Conservation (phyloP, 2,113 vertebrate species). For the Thunnus thynnus region DNA sequence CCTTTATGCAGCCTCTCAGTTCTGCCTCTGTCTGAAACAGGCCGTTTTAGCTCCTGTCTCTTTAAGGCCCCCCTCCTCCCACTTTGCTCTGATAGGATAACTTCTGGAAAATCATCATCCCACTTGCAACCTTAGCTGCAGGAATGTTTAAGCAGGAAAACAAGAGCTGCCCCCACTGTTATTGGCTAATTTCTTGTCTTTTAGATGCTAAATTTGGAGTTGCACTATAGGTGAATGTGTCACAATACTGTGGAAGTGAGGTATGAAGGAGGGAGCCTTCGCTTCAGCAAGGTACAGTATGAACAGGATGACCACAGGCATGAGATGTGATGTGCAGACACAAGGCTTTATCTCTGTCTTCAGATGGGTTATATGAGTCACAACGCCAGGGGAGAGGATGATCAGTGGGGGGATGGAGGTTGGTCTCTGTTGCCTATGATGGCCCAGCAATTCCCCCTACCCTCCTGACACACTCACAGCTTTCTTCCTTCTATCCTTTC, state of each 20-base stretch:
- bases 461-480: slow-evolving; percentile 8
- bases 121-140: slow-evolving; percentile 5
- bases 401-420: neutral
- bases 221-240: slow-evolving; percentile 38
- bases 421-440: slow-evolving; percentile 1
- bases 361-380: slow-evolving; percentile 66
- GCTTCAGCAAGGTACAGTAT: neutral
- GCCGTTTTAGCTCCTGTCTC: too few relatives aligned
- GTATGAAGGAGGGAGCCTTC: slow-evolving; percentile 1
- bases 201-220: slow-evolving; percentile 12
- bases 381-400: slow-evolving; percentile 41
- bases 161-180: neutral
- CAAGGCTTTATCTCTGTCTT: slow-evolving; percentile 63
- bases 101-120: too few relatives aligned
- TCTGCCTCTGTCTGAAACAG: too few relatives aligned
- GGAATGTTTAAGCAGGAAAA: neutral
- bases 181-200: neutral
- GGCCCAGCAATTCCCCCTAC: neutral
- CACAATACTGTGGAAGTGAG: slow-evolving; percentile 13
- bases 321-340: slow-evolving; percentile 38
- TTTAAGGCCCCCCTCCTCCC: too few relatives aligned
- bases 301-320: slow-evolving; percentile 43
- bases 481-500: neutral
- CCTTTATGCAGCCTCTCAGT: too few relatives aligned
- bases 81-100: too few relatives aligned